phyloP scores from a whole-genome alignment of 2,797 vertebrate species.

The Darevskia nairensis region DNA sequence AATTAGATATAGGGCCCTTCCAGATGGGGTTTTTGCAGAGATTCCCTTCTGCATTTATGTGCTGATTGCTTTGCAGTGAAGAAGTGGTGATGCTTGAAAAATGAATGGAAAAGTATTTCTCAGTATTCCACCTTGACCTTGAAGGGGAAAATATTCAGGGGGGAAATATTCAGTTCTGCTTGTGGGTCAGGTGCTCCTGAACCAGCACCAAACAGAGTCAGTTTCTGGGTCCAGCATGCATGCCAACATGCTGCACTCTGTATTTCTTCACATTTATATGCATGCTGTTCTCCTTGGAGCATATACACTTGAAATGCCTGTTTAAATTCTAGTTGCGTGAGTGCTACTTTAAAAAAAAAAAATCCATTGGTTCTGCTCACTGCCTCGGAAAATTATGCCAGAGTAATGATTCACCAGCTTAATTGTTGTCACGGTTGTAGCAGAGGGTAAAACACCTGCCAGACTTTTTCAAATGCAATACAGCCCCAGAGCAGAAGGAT shows the following conservation, averaged over 20 bases:
- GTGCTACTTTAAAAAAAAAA: neutral
- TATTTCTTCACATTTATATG: neutral
- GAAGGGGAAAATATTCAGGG: neutral
- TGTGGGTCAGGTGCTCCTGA: neutral
- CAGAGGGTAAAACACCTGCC: slow-evolving; percentile 32
- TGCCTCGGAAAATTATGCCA: slow-evolving; percentile 24
- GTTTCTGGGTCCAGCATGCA: neutral
- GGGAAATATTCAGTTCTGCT: neutral
- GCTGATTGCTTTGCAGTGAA: too few relatives aligned
- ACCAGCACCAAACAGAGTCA: neutral
- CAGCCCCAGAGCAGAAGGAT: slow-evolving; percentile 26
- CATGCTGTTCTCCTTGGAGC: slow-evolving; percentile 15
- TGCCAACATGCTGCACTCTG: neutral
- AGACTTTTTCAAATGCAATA: neutral
- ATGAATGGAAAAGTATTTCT: too few relatives aligned
- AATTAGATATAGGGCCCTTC: too few relatives aligned
- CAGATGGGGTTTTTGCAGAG: too few relatives aligned
- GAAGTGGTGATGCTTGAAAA: too few relatives aligned
- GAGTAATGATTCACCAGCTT: slow-evolving; percentile 77
- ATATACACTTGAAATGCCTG: neutral
- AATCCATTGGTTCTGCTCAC: slow-evolving; percentile 67
- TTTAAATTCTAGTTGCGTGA: slow-evolving; percentile 14
- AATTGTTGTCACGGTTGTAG: slow-evolving; percentile 54
- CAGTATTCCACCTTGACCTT: too few relatives aligned
- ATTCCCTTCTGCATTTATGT: too few relatives aligned